Conservation (phyloP, 1,140 invertebrate genomes). For the Trachelipus rathkii region DNA sequence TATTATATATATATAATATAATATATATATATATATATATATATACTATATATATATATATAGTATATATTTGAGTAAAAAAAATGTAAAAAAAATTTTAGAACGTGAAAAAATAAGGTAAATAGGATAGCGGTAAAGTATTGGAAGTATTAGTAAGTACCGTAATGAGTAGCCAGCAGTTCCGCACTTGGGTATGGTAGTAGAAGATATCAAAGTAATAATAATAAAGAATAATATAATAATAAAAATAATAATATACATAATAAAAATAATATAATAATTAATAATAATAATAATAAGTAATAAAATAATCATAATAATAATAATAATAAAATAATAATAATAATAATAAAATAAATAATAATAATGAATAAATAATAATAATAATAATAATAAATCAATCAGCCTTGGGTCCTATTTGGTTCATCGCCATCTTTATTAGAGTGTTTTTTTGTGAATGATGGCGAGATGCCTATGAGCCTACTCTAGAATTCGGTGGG, state of each 20-base stretch:
- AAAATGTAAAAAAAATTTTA: background rate
- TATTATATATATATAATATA: background rate
- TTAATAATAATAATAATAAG: background rate
- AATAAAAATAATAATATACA: background rate
- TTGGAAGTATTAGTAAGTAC: no score
- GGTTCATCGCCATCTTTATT: conserved; percentile 33
- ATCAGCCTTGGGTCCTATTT: conserved; percentile 50
- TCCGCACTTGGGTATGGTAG: no score
- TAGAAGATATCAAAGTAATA: background rate
- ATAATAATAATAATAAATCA: background rate
- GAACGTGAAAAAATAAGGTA: no score
- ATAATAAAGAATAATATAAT: background rate
- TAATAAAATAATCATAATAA: conserved; percentile 13
- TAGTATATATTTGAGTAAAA: background rate
- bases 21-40: background rate
- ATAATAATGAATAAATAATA: background rate
- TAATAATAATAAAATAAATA: background rate
- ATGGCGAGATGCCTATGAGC: conserved; percentile 58
- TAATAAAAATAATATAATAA: background rate
- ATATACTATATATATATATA: background rate
- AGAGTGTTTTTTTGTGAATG: conserved; percentile 46
- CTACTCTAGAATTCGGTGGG: conserved; percentile 44
- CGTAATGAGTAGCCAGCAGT: no score
- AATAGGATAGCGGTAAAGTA: no score
- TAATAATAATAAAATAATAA: background rate